These are phyloP conservation scores for Galbula dea DNA, from an alignment of 2,113 vertebrate genomes.

Conservation along the genomic window DNA sequence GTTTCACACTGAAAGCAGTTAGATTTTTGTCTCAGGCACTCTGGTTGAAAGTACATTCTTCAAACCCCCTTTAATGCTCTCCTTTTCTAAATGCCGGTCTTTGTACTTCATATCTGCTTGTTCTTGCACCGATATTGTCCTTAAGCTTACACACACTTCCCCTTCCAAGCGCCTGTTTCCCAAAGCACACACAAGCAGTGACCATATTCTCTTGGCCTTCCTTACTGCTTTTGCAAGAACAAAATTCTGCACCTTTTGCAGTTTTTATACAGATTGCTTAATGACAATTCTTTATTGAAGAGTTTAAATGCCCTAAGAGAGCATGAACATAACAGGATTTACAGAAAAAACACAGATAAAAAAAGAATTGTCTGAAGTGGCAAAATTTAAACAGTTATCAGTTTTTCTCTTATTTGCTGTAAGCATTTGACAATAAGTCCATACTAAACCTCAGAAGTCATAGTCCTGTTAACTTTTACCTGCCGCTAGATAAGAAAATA, in stretches of 20 bases:
- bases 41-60: not conserved
- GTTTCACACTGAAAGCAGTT: not conserved
- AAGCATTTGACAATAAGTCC: not conserved
- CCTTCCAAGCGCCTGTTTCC: not conserved
- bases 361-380: not conserved
- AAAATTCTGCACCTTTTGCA: not conserved
- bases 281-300: not conserved
- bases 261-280: not conserved
- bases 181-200: not conserved
- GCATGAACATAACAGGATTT: accelerated
- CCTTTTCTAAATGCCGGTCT: not conserved
- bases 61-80: not conserved
- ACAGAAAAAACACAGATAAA: not conserved
- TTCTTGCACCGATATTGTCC: not conserved
- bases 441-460: not conserved
- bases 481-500: not conserved
- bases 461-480: not conserved
- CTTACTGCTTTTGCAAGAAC: not conserved
- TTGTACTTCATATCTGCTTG: not conserved
- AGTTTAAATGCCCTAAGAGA: not conserved
- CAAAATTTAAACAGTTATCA: not conserved
- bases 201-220: not conserved
- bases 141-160: accelerated
- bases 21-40: not conserved
- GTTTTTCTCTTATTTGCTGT: not conserved